phyloP scores from a whole-genome alignment of 2,888 invertebrate genomes.

The Xylophagus ater region DNA sequence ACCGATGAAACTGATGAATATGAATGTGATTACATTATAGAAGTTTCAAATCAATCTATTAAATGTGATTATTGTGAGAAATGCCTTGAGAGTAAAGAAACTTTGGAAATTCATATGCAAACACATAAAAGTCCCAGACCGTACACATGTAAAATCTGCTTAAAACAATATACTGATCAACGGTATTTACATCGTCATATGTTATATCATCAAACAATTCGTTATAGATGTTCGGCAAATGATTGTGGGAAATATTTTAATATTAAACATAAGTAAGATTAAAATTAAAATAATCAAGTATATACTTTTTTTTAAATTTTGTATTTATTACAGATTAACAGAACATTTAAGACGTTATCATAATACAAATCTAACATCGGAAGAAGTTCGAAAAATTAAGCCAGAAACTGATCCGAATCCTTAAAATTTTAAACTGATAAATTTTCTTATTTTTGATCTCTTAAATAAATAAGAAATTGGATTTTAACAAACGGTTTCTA shows the following conservation, averaged over 20 bases:
- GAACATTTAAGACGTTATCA: constrained; percentile 7
- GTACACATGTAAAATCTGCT: constrained; percentile 4
- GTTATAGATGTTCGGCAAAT: constrained; percentile 2
- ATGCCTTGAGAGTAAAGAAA: constrained; percentile 1
- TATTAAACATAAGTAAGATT: constrained; percentile 9
- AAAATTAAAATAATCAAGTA: background rate
- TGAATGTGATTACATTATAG: no score
- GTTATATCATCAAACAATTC: constrained; percentile 5
- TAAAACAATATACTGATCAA: constrained; percentile 6
- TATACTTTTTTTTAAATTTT: background rate
- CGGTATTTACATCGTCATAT: constrained; percentile 8
- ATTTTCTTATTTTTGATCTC: no score
- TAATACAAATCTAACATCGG: constrained; percentile 3
- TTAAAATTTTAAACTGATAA: no score
- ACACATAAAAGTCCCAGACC: background rate
- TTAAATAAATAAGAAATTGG: no score
- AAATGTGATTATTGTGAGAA: constrained; percentile 1
- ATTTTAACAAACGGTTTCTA: no score
- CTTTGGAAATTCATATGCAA: constrained; percentile 4
- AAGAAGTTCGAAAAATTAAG: no score
- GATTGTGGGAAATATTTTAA: constrained; percentile 4
- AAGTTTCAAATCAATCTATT: background rate
- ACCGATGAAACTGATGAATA: background rate
- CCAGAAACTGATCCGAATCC: no score
- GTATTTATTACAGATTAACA: constrained; percentile 4